Evolutionary conservation across 2,797 vertebrate species (phyloP), one percentile per base, ranked within the genome.

Genomic region (Mustela erminea): DNA sequence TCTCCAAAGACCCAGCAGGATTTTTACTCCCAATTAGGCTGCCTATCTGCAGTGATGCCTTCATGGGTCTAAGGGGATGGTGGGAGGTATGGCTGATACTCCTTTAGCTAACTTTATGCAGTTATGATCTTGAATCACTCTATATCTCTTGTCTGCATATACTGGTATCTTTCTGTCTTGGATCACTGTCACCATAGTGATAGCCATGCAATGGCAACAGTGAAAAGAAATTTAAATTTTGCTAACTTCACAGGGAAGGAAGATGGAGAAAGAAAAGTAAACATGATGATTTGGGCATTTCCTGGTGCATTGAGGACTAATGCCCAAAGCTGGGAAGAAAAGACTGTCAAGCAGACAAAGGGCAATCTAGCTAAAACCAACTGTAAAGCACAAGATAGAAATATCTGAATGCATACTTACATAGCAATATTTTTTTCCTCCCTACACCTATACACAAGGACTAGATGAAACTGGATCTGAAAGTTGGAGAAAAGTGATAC

Each of bases 101-200:
- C 32, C 12, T 56, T 56, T 5, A 95, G 70, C 68, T 80, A 78
- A 29, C 29, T 54, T 89, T 38, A 17, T 90, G 25, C 2, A 92
- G 5, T 70, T 41, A 64, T 20, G 11, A 13, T 90, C 56, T 83
- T 87, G 41, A 88, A 49, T 78, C 25, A 74, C 17, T 80, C 18
- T 93, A 17, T 87, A 66, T 85, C 8, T 10, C 11, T 82, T 83
- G 21, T 60, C 62, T 78, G 6, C 18, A 46, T 93, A 7, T 90
- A 29, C 56, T 54, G 38, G 21, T 81, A 80, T 80, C 41, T 32
- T 94, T 93, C 84, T 87, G 11, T 94, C 52, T 95, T 94, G 17
- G 41, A 74, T 83, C 95, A 66, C 29, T 89, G 11, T 93, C 74
- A 93, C 54, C 38, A 78, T 32, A 21, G n/a, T 68, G 29, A 84